Evolutionary conservation across 2,888 invertebrate genomes (phyloP), one percentile per base, ranked within the genome.

Genomic region (Dicyrtoma fusca): DNA sequence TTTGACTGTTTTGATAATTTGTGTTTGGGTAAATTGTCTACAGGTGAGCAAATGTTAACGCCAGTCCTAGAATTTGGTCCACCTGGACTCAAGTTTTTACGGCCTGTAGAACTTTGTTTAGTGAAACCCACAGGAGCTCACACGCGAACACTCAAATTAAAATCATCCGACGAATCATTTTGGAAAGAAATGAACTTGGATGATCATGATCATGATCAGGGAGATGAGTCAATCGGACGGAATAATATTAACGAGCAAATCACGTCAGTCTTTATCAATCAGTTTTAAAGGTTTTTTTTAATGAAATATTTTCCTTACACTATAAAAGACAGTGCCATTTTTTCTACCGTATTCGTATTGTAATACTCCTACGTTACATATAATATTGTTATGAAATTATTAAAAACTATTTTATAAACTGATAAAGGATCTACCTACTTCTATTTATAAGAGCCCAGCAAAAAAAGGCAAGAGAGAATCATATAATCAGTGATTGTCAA

Each of bases 11-110:
- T n/a, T n/a, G n/a, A n/a, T n/a, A n/a, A n/a, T n/a, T n/a, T n/a
- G 34, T 34, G 34, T 34, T 34, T 34, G 34, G 3, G 4, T 8
- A 34, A 5, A 8, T 34, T 34, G 8, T 51, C 8, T n/a, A n/a
- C 34, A 68, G 68, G 68, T 68, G 68, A 68, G 26, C 53, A 66
- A 68, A 68, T 68, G 68, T 25, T 68, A 21, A 68, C 68, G 10
- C 68, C 68, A 10, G 19, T 68, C 8, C 21, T 68, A 2, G 68
- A 68, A 53, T 45, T 68, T 42, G 68, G 68, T 21, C 68, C 68
- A 21, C 57, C 68, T 3, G 45, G 53, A 1, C 68, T 68, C 2
- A 55, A 55, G 44, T 68, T 68, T 45, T 23, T 57, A 23, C 53
- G 23, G 8, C 68, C 68, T n/a, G 57, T 68, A 21, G 57, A 68